Evolutionary conservation across 2,797 vertebrate species (phyloP).

Genomic region (Eremophila alpestris): DNA sequence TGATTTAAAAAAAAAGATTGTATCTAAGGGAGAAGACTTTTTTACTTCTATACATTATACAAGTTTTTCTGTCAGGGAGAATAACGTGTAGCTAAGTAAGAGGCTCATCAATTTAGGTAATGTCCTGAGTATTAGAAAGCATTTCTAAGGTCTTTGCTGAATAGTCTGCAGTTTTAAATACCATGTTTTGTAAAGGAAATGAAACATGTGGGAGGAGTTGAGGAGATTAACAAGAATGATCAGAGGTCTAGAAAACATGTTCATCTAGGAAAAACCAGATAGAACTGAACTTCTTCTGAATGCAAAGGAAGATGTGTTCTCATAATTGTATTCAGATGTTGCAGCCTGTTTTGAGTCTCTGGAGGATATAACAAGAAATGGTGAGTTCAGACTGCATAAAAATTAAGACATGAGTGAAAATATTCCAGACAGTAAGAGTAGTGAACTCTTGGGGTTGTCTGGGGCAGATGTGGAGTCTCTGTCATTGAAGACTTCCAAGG

Average conservation of each 20-base stretch:
- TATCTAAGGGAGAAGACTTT: neutral
- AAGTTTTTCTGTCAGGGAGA: neutral
- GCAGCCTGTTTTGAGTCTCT: neutral
- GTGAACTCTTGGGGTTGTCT: neutral
- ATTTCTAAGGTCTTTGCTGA: neutral
- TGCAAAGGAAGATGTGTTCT: neutral
- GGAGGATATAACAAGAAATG: neutral
- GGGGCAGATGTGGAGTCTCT: neutral
- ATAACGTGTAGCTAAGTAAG: neutral
- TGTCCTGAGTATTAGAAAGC: neutral
- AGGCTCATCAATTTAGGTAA: neutral
- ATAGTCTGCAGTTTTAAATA: neutral
- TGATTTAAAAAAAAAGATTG: neutral
- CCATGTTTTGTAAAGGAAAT: neutral
- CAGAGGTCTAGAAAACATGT: neutral
- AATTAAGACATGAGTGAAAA: neutral
- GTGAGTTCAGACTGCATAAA: neutral
- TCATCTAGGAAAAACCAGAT: neutral
- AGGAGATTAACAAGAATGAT: neutral
- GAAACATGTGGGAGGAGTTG: neutral
- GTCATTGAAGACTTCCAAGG: neutral
- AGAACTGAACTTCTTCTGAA: neutral
- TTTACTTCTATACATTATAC: neutral
- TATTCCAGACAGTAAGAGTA: neutral
- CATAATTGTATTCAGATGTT: neutral